Conservation (phyloP, 2,113 vertebrate species). For the Halcyon senegalensis region DNA sequence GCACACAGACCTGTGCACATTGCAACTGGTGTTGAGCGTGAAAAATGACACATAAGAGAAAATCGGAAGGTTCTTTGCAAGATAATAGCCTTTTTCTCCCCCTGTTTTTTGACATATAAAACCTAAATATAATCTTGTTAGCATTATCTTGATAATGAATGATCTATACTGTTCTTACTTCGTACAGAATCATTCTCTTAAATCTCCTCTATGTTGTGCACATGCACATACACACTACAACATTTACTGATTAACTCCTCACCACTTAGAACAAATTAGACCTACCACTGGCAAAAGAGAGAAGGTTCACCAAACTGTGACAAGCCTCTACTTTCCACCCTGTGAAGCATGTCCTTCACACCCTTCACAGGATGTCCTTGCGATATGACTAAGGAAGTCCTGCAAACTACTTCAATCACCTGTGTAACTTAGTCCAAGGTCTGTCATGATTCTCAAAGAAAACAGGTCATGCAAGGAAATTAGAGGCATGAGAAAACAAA, state of each 20-base stretch:
- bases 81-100: not conserved
- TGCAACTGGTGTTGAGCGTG: not conserved
- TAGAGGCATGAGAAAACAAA: not conserved
- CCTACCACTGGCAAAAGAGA: not conserved
- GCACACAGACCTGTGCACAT: not conserved
- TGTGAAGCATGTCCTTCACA: not conserved
- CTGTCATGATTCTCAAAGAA: not conserved
- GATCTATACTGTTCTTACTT: not conserved
- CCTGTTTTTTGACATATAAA: not conserved
- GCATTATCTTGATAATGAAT: not conserved
- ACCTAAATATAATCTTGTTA: not conserved
- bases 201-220: not conserved
- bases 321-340: not conserved
- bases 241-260: not conserved
- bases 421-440: not conserved
- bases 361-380: not conserved
- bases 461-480: not conserved
- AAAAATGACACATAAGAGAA: not conserved
- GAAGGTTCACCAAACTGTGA: rapidly evolving
- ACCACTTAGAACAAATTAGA: not conserved
- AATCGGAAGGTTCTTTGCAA: not conserved
- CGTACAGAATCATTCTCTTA: not conserved
- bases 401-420: not conserved
- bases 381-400: not conserved
- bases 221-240: too few species aligned